Conservation (phyloP, 2,888 invertebrate species). For the Autographa gamma region DNA sequence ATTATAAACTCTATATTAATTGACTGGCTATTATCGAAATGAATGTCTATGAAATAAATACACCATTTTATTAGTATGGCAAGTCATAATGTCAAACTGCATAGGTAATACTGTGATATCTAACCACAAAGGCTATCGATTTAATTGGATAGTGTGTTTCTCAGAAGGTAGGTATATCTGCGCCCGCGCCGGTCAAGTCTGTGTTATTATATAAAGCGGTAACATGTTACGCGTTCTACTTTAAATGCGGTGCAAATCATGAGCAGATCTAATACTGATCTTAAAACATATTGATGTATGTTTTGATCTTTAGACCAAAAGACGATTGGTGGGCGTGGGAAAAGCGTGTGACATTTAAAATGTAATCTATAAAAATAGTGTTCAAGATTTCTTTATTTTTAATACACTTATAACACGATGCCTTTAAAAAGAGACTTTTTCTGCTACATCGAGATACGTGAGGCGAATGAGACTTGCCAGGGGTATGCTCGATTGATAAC, state of each 20-base stretch:
- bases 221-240: conserved; percentile 33
- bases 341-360: not conserved
- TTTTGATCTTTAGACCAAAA: not conserved
- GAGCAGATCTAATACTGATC: conserved; percentile 13
- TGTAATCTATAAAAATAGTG: too few relatives aligned
- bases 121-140: conserved; percentile 37
- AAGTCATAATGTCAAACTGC: not conserved
- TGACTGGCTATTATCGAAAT: not conserved
- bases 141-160: conserved; percentile 51
- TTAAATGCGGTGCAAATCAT: conserved; percentile 45
- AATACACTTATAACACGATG: too few relatives aligned
- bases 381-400: too few relatives aligned
- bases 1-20: too few relatives aligned
- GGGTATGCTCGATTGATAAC: too few relatives aligned
- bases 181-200: conserved; percentile 42
- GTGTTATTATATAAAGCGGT: conserved; percentile 59
- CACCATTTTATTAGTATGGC: not conserved
- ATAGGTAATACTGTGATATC: conserved; percentile 6
- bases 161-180: conserved; percentile 32
- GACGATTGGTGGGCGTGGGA: not conserved
- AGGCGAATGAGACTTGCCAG: too few relatives aligned
- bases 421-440: too few relatives aligned
- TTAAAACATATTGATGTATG: not conserved
- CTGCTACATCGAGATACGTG: too few relatives aligned
- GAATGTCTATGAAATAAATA: not conserved